phyloP scores from a whole-genome alignment of 2,113 vertebrate species.

The Recurvirostra avosetta region DNA sequence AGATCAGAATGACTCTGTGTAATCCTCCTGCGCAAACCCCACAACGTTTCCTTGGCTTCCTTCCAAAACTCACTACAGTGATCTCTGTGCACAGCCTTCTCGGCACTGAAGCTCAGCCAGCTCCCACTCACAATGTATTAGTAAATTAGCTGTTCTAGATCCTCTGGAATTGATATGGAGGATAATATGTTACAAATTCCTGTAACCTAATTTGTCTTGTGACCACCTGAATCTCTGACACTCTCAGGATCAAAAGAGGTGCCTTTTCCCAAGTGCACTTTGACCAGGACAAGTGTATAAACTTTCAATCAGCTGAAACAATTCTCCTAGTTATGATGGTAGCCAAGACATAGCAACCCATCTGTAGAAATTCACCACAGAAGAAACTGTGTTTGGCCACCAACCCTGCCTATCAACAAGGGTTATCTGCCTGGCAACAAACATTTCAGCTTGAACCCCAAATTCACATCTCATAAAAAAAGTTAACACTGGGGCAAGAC shows the following conservation, averaged over 20 bases:
- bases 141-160: neutral
- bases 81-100: neutral
- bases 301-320: neutral
- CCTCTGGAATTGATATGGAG: neutral
- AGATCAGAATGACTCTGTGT: neutral
- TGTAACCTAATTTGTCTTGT: neutral
- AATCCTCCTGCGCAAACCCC: neutral
- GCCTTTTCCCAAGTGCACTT: neutral
- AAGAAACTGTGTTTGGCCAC: neutral
- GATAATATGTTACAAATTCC: neutral
- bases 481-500: neutral
- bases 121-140: neutral
- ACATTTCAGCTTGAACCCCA: neutral
- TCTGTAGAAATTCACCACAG: neutral
- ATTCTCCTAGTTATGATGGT: rapidly evolving
- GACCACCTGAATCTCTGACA: neutral
- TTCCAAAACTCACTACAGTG: neutral
- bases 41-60: neutral
- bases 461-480: neutral
- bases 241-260: neutral
- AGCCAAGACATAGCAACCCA: neutral
- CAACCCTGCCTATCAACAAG: neutral
- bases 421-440: neutral
- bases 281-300: neutral
- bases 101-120: neutral